Percentiles rank a stretch among this genome's conserved stretches.
Conservation (phyloP, 2,113 vertebrate species). For the Ictalurus furcatus region DNA sequence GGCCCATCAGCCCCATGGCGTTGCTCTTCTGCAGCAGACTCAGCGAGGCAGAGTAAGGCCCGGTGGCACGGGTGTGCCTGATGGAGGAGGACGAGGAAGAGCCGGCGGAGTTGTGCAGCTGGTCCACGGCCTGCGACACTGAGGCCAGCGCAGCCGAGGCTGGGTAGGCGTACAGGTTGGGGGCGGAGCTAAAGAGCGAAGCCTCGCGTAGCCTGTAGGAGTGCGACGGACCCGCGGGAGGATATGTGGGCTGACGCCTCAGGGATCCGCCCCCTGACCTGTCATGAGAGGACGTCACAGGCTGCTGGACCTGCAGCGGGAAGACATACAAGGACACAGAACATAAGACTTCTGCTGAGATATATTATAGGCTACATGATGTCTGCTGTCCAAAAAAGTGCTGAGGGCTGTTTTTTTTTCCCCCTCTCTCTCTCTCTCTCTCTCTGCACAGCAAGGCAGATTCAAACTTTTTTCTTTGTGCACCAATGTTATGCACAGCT, state of each 20-base stretch:
- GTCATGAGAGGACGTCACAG: slow-evolving; percentile 82
- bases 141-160: slow-evolving; percentile 86
- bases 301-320: slow-evolving; percentile 82
- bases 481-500: too few species aligned
- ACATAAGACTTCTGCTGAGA: not conserved
- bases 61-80: slow-evolving; percentile 72
- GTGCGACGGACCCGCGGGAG: slow-evolving; percentile 82
- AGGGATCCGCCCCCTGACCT: slow-evolving; percentile 75
- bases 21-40: slow-evolving; percentile 90
- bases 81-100: slow-evolving; percentile 80
- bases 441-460: not conserved
- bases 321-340: not conserved
- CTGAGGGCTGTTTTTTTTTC: too few species aligned
- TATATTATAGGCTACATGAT: not conserved
- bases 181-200: slow-evolving; percentile 85
- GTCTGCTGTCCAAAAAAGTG: not conserved
- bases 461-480: not conserved
- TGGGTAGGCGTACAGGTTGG: slow-evolving; percentile 90
- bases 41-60: slow-evolving; percentile 79
- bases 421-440: not conserved
- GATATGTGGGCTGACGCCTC: slow-evolving; percentile 86
- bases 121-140: slow-evolving; percentile 91
- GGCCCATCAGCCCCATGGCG: slow-evolving; percentile 70
- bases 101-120: slow-evolving; percentile 82
- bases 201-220: slow-evolving; percentile 89